These are phyloP conservation scores for Intellagama lesueurii DNA, from an alignment of 2,797 vertebrate genomes.

Conservation along the genomic window DNA sequence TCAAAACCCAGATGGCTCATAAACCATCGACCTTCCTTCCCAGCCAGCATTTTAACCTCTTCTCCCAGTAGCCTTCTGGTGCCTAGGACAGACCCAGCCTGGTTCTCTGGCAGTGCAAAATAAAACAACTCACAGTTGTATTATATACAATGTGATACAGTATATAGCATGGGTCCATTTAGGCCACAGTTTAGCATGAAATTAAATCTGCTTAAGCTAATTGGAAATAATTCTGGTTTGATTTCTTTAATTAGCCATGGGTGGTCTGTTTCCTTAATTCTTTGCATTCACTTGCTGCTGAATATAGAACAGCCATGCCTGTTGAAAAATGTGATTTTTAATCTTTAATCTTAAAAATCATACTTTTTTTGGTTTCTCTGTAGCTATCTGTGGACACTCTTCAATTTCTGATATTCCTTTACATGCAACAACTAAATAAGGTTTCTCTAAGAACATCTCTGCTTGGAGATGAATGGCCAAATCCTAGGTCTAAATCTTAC, in stretches of 20 bases:
- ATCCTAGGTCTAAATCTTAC: constrained; percentile 79
- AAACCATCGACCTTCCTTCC: too few relatives aligned
- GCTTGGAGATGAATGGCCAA: constrained; percentile 96
- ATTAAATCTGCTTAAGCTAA: background rate
- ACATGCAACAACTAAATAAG: constrained; percentile 92
- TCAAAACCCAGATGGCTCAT: too few relatives aligned
- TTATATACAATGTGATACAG: too few relatives aligned
- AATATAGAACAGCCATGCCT: background rate
- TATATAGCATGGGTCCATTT: background rate
- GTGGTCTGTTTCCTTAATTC: background rate
- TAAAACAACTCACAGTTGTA: too few relatives aligned
- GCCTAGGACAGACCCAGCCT: too few relatives aligned
- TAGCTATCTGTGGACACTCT: constrained; percentile 93
- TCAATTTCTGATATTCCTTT: constrained; percentile 96
- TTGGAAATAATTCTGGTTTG: background rate
- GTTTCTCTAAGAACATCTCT: constrained; percentile 91
- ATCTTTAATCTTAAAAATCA: background rate
- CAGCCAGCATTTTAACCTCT: too few relatives aligned
- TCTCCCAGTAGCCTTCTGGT: too few relatives aligned
- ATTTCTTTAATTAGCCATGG: background rate
- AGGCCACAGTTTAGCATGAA: background rate
- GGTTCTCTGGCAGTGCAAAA: too few relatives aligned
- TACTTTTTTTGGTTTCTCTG: constrained; percentile 16
- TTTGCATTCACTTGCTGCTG: background rate
- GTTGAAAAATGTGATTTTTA: background rate